Evolutionary conservation across 1,140 invertebrate genomes (phyloP).

Genomic region (Ceratosolen solmsi): DNA sequence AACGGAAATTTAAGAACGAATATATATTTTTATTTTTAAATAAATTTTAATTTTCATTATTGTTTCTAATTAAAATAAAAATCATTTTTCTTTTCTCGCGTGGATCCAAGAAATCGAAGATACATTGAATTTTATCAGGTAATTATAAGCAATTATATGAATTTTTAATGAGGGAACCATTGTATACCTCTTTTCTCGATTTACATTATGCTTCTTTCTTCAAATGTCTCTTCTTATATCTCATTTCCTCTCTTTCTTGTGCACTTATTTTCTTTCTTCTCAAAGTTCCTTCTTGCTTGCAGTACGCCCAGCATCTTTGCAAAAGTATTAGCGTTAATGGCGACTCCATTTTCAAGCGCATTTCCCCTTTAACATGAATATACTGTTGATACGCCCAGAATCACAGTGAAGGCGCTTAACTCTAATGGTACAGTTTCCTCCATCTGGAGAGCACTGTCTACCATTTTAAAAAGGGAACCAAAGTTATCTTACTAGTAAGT

Average conservation of each 20-base stretch:
- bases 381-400: conserved; percentile 34
- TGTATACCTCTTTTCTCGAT: conserved; percentile 20
- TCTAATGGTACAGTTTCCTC: conserved; percentile 34
- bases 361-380: conserved; percentile 26
- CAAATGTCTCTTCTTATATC: conserved; percentile 17
- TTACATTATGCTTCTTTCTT: background rate
- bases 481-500: background rate
- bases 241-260: conserved; percentile 9
- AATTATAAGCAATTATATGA: conserved; percentile 32
- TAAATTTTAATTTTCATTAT: too few relatives aligned
- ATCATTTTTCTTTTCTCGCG: too few relatives aligned
- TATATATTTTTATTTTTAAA: too few relatives aligned
- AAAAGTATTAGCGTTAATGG: conserved; percentile 49
- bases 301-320: conserved; percentile 43
- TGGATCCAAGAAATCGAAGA: too few relatives aligned
- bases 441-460: conserved; percentile 6
- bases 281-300: conserved; percentile 46
- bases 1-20: too few relatives aligned
- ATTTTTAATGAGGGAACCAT: conserved; percentile 21
- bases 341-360: conserved; percentile 36
- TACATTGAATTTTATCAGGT: too few relatives aligned
- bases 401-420: conserved; percentile 33
- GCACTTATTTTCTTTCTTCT: background rate
- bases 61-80: conserved; percentile 47
- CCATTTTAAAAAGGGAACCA: background rate